A percentile compares a stretch with the other conserved stretches of the same genome.
Evolutionary conservation across 2,113 vertebrate species (phyloP).

Genomic region (Macroglossus sobrinus): DNA sequence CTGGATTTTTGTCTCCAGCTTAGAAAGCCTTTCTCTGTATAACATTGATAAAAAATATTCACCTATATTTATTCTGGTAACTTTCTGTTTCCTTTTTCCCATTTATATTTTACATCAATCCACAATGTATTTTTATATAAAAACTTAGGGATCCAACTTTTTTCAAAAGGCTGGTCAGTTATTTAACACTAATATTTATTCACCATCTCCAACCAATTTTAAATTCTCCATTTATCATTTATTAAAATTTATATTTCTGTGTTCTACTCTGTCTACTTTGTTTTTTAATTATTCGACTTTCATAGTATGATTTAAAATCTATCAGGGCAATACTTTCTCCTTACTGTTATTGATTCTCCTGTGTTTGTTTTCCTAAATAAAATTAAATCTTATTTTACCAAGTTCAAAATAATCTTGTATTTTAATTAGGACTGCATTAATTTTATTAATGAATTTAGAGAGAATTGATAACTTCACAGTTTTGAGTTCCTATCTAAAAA

Average conservation of each 20-base stretch:
- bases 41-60: background rate
- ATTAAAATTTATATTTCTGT: background rate
- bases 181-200: background rate
- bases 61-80: background rate
- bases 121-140: background rate
- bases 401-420: background rate
- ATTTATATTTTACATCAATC: background rate
- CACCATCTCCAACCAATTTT: background rate
- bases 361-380: background rate
- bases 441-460: background rate
- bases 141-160: background rate
- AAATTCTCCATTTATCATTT: background rate
- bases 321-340: background rate
- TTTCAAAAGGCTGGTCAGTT: background rate
- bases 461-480: background rate
- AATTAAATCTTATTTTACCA: background rate
- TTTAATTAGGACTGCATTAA: background rate
- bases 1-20: background rate
- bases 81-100: background rate
- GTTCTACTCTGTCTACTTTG: background rate
- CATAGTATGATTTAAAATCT: background rate
- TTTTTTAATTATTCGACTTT: background rate
- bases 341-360: background rate
- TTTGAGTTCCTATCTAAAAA: background rate
- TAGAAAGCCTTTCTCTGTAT: background rate